Percentiles rank a stretch among this genome's conserved stretches.
These are phyloP conservation scores for Trachelus iudaicus DNA, from an alignment of 2,888 invertebrate genomes.

Conservation along the genomic window DNA sequence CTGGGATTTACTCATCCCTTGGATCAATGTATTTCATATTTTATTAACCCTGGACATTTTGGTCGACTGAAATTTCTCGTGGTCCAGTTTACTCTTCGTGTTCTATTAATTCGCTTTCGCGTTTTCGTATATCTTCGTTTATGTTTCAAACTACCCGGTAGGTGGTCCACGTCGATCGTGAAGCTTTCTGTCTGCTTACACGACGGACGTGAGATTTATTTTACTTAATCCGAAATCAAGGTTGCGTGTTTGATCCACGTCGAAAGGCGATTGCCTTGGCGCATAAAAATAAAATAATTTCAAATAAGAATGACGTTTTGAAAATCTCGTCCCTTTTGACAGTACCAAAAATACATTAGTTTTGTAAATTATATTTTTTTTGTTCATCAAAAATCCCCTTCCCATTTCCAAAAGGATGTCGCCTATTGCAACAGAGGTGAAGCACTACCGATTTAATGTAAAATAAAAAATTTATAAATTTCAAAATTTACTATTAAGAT, in stretches of 20 bases:
- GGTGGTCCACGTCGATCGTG: neutral
- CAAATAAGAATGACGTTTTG: neutral
- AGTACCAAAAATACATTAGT: too few species aligned
- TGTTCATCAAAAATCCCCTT: too few species aligned
- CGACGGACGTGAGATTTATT: neutral
- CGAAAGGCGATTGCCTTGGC: neutral
- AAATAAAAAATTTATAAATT: too few species aligned
- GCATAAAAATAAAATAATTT: neutral
- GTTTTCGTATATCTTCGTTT: neutral
- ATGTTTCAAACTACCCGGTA: neutral
- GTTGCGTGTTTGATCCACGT: neutral
- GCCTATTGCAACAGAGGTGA: too few species aligned
- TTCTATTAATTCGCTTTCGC: neutral
- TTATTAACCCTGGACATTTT: neutral
- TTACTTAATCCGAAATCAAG: neutral
- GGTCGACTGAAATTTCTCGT: neutral
- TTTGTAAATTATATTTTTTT: too few species aligned
- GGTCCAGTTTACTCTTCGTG: neutral
- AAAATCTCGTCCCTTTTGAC: neutral
- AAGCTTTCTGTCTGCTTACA: neutral
- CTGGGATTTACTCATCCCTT: neutral
- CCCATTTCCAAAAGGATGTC: too few species aligned
- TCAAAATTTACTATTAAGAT: too few species aligned
- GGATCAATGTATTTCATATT: neutral
- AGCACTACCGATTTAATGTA: too few species aligned